Percentiles rank a stretch among this genome's conserved stretches.
These are phyloP conservation scores for Aleadryas rufinucha DNA, from an alignment of 2,113 vertebrate species.

Conservation along the genomic window DNA sequence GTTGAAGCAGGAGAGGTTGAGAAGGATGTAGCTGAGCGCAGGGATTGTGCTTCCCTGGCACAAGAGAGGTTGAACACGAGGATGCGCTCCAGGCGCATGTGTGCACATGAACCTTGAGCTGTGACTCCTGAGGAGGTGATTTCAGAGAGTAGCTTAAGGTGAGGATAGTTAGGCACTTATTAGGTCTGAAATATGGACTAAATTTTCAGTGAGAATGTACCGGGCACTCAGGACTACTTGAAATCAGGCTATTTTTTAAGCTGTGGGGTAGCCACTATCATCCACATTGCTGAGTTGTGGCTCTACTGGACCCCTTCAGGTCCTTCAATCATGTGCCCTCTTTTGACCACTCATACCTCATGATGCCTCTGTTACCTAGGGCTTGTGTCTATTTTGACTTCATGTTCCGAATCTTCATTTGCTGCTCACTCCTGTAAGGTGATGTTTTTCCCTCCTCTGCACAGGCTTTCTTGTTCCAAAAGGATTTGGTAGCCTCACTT, in stretches of 20 bases:
- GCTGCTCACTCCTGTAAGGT: not conserved
- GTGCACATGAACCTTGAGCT: not conserved
- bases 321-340: not conserved
- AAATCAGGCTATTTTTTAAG: not conserved
- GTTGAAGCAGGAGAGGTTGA: not conserved
- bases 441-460: not conserved
- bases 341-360: not conserved
- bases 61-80: not conserved
- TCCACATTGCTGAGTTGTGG: not conserved
- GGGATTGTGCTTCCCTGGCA: not conserved
- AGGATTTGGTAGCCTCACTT: not conserved
- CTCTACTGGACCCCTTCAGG: not conserved
- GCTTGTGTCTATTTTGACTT: not conserved
- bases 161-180: not conserved
- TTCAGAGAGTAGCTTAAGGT: not conserved
- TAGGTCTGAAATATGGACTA: not conserved
- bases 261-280: not conserved
- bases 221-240: not conserved
- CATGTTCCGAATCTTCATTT: not conserved
- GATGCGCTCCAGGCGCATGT: not conserved
- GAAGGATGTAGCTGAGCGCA: not conserved
- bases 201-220: not conserved
- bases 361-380: not conserved
- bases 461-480: not conserved
- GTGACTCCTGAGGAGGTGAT: not conserved